Percentiles rank a stretch among this genome's conserved stretches.
phyloP scores from a whole-genome alignment of 2,888 invertebrate species.

The Meiosimyza platycephala region DNA sequence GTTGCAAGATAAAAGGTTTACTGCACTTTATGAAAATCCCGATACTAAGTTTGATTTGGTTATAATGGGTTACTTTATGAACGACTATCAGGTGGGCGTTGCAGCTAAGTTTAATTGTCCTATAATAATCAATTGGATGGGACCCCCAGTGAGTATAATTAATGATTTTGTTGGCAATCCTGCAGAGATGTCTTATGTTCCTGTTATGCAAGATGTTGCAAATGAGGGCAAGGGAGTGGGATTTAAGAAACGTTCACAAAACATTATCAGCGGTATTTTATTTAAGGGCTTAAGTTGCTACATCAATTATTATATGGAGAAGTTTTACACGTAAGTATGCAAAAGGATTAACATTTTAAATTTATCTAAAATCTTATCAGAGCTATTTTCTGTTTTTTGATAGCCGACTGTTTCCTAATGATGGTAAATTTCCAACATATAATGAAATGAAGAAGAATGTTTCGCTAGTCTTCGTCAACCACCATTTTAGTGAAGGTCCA shows the following conservation, averaged over 20 bases:
- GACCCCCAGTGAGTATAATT: slow-evolving; percentile 47
- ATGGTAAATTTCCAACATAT: slow-evolving; percentile 49
- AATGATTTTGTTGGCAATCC: slow-evolving; percentile 58
- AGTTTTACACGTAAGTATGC: slow-evolving; percentile 52
- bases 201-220: slow-evolving; percentile 47
- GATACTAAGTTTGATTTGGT: slow-evolving; percentile 62
- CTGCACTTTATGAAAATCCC: slow-evolving; percentile 55
- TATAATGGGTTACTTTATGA: slow-evolving; percentile 61
- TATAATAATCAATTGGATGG: slow-evolving; percentile 53
- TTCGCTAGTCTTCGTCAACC: slow-evolving; percentile 59
- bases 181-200: slow-evolving; percentile 53
- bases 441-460: slow-evolving; percentile 56
- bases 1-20: slow-evolving; percentile 55
- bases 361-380: no score
- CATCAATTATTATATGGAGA: slow-evolving; percentile 31
- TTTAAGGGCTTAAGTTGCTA: slow-evolving; percentile 28
- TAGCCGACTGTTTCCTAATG: no score
- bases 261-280: slow-evolving; percentile 42
- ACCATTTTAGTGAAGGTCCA: slow-evolving; percentile 61
- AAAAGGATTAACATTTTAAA: neutral
- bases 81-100: slow-evolving; percentile 56
- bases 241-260: slow-evolving; percentile 51
- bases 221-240: slow-evolving; percentile 45
- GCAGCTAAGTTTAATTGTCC: slow-evolving; percentile 60
- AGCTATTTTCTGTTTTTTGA: no score